Evolutionary conservation across 2,888 invertebrate species (phyloP), one percentile per base, ranked within the genome.

Genomic region (Apodemia duryi): DNA sequence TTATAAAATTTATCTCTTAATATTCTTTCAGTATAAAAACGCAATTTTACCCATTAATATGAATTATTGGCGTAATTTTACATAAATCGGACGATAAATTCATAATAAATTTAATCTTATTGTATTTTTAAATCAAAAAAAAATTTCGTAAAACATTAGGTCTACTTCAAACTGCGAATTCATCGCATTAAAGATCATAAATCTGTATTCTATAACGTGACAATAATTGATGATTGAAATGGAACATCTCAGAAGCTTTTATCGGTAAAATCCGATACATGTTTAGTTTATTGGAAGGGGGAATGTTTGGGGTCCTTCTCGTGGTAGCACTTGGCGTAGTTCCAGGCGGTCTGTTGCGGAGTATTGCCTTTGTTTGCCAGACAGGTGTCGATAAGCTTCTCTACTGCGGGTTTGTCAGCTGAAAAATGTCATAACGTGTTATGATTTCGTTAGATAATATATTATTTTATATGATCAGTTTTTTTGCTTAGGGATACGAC

Each of bases 271-370:
- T 57, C 54, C 60, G 13, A 13, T 13, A 51, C 7, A 21, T 35
- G 60, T 57, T 13, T 60, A 13, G 54, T 74, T 86, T 88, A 91
- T 70, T 88, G 71, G 78, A 92, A 83, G 72, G 92, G 86, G 67
- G 91, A 82, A 73, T 92, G 91, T 62, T 91, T 91, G n/a, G 92
- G 90, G 69, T 91, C 91, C 74, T 92, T 92, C 74, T 91, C 91
- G 71, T 92, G 91, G 77, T 92, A 92, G 74, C 92, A 92, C 64
- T 91, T 92, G 71, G 89, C 86, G 79, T 91, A 92, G 82, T 92
- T 92, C 92, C 92, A 92, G 11, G 92, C 92, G 0, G 90, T 88
- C 74, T 92, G 91, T 11, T 89, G 86, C 0, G 92, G 91, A 0
- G 85, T 85, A 77, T 83, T 88, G 51, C 92, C 92, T 69, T 92